Evolutionary conservation across 2,888 invertebrate species (phyloP).

Genomic region (Rhaphigaster nebulosa): DNA sequence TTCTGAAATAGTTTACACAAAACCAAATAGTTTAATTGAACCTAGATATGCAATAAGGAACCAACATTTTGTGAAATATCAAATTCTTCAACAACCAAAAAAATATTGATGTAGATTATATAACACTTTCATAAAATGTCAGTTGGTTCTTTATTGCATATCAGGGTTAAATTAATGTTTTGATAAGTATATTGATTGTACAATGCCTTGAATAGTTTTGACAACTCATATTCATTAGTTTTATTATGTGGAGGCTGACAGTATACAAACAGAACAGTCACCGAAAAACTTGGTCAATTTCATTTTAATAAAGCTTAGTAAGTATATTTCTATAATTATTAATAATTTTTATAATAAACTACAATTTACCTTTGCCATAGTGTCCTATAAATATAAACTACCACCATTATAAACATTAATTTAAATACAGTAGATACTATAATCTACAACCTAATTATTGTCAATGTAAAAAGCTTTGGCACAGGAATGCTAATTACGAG

Average conservation of each 20-base stretch:
- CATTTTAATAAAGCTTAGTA: background rate
- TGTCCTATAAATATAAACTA: background rate
- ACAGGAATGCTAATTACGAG: slow-evolving; percentile 15
- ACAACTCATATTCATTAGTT: background rate
- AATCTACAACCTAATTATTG: slow-evolving; percentile 42
- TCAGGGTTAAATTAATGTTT: too few species aligned
- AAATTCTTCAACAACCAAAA: too few species aligned
- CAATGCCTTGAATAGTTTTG: background rate
- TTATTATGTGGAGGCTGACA: background rate
- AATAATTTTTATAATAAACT: background rate
- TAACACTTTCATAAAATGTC: too few species aligned
- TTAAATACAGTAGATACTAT: background rate
- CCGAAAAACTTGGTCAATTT: background rate
- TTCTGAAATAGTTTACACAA: too few species aligned
- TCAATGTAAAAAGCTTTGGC: slow-evolving; percentile 42
- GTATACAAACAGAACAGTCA: background rate
- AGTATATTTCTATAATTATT: background rate
- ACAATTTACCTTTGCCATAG: background rate
- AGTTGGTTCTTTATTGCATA: too few species aligned
- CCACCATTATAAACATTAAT: slow-evolving; percentile 1
- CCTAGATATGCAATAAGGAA: too few species aligned
- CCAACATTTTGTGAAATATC: too few species aligned
- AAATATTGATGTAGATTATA: too few species aligned
- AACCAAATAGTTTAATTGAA: too few species aligned
- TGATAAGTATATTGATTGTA: too few species aligned